Conservation (phyloP, 1,140 invertebrate genomes). For the Drosophila willistoni region DNA sequence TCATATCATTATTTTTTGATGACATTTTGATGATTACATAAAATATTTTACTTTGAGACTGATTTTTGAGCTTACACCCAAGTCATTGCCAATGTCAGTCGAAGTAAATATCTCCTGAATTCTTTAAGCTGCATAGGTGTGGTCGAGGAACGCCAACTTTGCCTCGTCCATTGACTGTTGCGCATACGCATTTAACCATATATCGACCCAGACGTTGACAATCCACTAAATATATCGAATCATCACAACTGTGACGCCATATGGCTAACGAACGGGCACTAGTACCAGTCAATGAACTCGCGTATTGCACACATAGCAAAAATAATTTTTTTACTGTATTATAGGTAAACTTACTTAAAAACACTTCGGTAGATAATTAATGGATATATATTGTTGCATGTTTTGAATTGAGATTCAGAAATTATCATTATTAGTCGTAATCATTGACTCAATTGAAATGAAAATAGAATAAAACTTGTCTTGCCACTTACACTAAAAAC, state of each 20-base stretch:
- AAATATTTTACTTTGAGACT: conserved; percentile 31
- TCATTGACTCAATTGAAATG: not conserved
- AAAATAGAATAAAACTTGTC: not conserved
- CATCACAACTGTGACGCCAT: conserved; percentile 16
- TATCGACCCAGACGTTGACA: conserved; percentile 5
- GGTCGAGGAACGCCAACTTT: not conserved
- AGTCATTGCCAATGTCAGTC: not conserved
- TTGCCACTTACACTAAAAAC: not conserved
- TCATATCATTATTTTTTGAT: conserved; percentile 64
- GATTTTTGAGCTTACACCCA: not conserved
- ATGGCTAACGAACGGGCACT: conserved; percentile 1
- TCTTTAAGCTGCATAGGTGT: not conserved
- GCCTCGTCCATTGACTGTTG: conserved; percentile 13
- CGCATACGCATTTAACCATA: not conserved
- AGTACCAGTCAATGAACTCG: conserved; percentile 37
- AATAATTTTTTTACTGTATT: conserved; percentile 11
- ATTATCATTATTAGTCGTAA: not conserved
- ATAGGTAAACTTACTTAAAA: not conserved
- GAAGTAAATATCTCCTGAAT: too few relatives aligned
- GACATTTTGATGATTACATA: conserved; percentile 54
- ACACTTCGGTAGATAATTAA: not conserved
- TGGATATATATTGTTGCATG: not conserved
- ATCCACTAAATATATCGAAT: conserved; percentile 1
- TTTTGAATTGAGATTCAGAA: not conserved
- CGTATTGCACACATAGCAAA: conserved; percentile 35